Base-by-base conservation (phyloP, 1,140 invertebrate genomes). In the Thalassaphorura encarpata region DNA sequence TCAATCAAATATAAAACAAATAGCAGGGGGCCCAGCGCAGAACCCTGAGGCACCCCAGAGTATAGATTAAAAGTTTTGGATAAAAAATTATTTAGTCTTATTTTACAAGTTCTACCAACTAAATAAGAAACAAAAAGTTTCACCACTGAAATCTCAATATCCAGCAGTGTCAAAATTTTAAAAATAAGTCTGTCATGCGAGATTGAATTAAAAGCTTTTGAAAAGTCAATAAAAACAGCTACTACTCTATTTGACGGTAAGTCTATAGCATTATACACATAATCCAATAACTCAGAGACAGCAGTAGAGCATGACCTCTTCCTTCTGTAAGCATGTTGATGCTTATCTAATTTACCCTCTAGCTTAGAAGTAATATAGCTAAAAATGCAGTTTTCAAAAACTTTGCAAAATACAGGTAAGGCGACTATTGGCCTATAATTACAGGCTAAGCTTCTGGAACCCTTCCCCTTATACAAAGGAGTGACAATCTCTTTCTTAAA, bases 391-490 rank as follows among this genome's bases (percentile, higher is more conserved):
- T n/a, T 21, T 42, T 42, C 40, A 42, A 42, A 49, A n/a, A 49
- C 33, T 49, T 49, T 49, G 21, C 27, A 31, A 8, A 42, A 6
- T 13, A 21, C 15, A 8, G 40, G 40, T 11, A 42, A 18, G 5
- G 19, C 19, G 19, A n/a, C 19, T 13, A 42, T 42, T 11, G 40
- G n/a, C 19, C n/a, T 49, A 3, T 49, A 3, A 16, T 4, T 33
- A 3, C 3, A 6, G n/a, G n/a, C n/a, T n/a, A n/a, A n/a, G n/a
- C n/a, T n/a, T n/a, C n/a, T n/a, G n/a, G n/a, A n/a, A n/a, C 47
- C 47, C 33, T 49, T 49, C 3, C 47, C 27, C 28, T 49, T 49
- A 21, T 49, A 49, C 19, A 49, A 23, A 18, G 47, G 47, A 5
- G 13, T 42, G 19, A 42, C 5, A n/a, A 21, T 42, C 19, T 15